phyloP scores from a whole-genome alignment of 2,113 vertebrate genomes.

The Menura novaehollandiae region DNA sequence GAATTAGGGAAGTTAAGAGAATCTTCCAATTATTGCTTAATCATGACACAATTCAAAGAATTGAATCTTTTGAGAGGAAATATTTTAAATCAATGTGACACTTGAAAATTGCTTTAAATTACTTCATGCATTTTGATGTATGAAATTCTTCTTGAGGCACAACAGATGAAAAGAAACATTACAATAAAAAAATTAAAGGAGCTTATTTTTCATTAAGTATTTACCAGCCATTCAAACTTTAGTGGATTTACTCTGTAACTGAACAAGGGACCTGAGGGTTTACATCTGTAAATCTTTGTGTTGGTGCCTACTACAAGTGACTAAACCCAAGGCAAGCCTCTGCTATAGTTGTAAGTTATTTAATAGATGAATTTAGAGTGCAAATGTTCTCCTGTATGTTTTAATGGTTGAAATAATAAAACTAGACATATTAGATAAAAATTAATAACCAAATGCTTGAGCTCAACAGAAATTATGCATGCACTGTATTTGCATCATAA shows the following conservation, averaged over 20 bases:
- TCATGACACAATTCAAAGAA: slow-evolving; percentile 4
- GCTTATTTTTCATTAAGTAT: slow-evolving; percentile 58
- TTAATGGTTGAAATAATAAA: slow-evolving; percentile 26
- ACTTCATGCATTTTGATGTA: slow-evolving; percentile 28
- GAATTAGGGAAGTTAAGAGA: not conserved
- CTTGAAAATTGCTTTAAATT: slow-evolving; percentile 47
- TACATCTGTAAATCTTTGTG: slow-evolving; percentile 11
- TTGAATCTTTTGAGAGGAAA: not conserved
- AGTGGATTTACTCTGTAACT: slow-evolving; percentile 16
- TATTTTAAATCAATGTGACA: slow-evolving; percentile 30
- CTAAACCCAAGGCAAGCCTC: slow-evolving; percentile 4
- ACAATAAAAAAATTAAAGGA: not conserved
- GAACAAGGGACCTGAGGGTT: not conserved
- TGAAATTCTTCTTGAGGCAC: slow-evolving; percentile 27
- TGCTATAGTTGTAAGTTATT: not conserved
- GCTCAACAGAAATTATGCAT: not conserved
- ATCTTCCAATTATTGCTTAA: slow-evolving; percentile 31
- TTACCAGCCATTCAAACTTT: slow-evolving; percentile 36
- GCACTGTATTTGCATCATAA: not conserved
- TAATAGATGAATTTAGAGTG: not conserved
- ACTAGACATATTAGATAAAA: not conserved
- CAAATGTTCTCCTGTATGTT: not conserved
- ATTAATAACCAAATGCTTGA: not conserved
- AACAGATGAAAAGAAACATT: slow-evolving; percentile 43
- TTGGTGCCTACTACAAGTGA: not conserved